phyloP scores from a whole-genome alignment of 1,140 invertebrate species.

The Nymphalis io region DNA sequence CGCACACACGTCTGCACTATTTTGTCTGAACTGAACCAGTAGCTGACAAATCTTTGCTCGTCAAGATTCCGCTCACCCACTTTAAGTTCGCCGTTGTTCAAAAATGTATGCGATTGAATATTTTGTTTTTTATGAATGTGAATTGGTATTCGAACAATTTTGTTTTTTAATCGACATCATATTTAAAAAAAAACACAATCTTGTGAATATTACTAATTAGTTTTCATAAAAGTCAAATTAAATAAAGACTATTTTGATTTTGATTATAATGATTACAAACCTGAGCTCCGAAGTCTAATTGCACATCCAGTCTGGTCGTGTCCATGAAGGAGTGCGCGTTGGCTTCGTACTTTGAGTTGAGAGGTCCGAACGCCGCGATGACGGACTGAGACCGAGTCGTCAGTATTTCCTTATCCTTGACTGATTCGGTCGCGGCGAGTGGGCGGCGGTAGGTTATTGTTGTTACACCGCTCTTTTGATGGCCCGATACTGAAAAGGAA shows the following conservation, averaged over 20 bases:
- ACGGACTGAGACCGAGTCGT: conserved; percentile 85
- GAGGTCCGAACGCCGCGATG: conserved; percentile 93
- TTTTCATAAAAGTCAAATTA: neutral
- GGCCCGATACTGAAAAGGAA: conserved; percentile 82
- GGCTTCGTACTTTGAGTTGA: conserved; percentile 90
- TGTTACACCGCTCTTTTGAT: conserved; percentile 89
- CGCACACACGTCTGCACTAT: neutral
- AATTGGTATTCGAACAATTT: too few species aligned
- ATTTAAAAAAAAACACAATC: too few species aligned
- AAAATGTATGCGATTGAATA: too few species aligned
- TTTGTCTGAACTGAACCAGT: too few species aligned
- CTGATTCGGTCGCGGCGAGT: conserved; percentile 87
- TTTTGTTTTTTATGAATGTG: too few species aligned
- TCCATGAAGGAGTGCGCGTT: conserved; percentile 90
- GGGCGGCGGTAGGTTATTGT: conserved; percentile 90
- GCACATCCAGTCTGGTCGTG: conserved; percentile 87
- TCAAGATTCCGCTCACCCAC: too few species aligned
- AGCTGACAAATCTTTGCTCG: too few species aligned
- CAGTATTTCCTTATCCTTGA: conserved; percentile 86
- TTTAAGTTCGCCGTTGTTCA: too few species aligned
- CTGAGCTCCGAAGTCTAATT: conserved; percentile 86
- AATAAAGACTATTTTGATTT: neutral
- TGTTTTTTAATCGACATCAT: too few species aligned
- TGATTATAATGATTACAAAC: conserved; percentile 42
- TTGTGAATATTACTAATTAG: too few species aligned